These are phyloP conservation scores for Drosophila serrata DNA, from an alignment of 1,140 invertebrate species.

Conservation along the genomic window DNA sequence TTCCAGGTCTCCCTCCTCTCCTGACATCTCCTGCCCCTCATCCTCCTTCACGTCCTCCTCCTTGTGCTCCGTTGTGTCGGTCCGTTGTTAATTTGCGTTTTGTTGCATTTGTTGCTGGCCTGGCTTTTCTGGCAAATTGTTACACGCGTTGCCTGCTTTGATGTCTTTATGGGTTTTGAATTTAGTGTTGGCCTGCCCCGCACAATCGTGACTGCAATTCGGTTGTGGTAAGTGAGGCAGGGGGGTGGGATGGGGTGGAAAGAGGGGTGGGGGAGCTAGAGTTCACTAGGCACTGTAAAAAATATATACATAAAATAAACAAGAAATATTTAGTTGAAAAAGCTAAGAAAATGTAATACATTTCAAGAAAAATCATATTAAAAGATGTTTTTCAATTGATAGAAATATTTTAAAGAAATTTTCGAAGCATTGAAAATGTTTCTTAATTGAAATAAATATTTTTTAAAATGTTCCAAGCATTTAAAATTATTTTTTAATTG, in stretches of 20 bases:
- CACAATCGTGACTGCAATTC: constrained; percentile 80
- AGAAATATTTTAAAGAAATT: too few relatives aligned
- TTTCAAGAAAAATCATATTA: not conserved
- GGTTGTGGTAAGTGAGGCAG: constrained; percentile 20
- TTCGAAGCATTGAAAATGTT: too few relatives aligned
- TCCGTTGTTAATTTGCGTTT: constrained; percentile 81
- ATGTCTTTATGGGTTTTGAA: constrained; percentile 84
- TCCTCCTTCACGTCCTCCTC: constrained; percentile 9
- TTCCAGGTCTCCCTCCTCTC: constrained; percentile 2
- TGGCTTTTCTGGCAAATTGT: constrained; percentile 80
- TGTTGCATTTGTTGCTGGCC: constrained; percentile 69
- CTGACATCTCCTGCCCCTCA: constrained; percentile 2
- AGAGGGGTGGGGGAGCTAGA: not conserved
- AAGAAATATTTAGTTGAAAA: not conserved
- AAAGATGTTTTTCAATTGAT: too few relatives aligned
- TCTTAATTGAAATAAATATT: too few relatives aligned
- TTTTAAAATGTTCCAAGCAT: too few relatives aligned
- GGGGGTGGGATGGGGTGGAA: not conserved
- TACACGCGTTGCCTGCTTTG: constrained; percentile 83
- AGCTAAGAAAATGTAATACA: not conserved
- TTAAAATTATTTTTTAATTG: too few relatives aligned
- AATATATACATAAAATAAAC: not conserved
- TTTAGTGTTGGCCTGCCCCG: constrained; percentile 72
- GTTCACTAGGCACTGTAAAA: constrained; percentile 25
- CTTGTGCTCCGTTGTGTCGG: constrained; percentile 14